phyloP scores from a whole-genome alignment of 2,888 invertebrate species.

The Polydesmus complanatus region DNA sequence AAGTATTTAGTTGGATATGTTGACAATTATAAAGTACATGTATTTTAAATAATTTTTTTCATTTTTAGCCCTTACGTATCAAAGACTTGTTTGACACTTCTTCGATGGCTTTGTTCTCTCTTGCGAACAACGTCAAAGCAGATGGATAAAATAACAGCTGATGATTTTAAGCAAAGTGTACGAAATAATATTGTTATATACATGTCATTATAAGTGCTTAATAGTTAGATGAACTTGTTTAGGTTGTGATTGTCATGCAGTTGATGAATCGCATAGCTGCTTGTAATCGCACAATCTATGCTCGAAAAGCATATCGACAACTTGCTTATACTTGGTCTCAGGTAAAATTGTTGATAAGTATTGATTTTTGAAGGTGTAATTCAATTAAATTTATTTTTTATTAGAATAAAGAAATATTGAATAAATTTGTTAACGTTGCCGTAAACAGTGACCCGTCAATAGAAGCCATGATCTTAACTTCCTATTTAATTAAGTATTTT shows the following conservation, averaged over 20 bases:
- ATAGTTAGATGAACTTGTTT: neutral
- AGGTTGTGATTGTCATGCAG: conserved; percentile 18
- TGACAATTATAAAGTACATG: neutral
- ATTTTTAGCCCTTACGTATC: conserved; percentile 18
- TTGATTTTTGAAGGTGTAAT: neutral
- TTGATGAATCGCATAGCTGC: conserved; percentile 19
- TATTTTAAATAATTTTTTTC: conserved; percentile 1
- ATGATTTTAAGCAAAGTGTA: conserved; percentile 19
- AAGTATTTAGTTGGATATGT: conserved; percentile 32
- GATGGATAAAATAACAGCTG: conserved; percentile 1
- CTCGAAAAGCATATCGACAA: conserved; percentile 18
- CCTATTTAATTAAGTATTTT: conserved; percentile 47
- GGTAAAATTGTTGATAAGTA: conserved; percentile 9
- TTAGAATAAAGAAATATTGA: neutral
- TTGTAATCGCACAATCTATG: conserved; percentile 17
- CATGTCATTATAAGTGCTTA: neutral
- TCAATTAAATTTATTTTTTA: neutral
- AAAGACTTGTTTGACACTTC: conserved; percentile 11
- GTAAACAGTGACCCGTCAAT: neutral
- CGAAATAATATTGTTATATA: conserved; percentile 1
- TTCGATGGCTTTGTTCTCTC: conserved; percentile 15
- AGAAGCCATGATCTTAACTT: conserved; percentile 45
- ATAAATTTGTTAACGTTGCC: neutral
- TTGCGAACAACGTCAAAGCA: conserved; percentile 11
- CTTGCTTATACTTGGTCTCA: conserved; percentile 19